phyloP scores from a whole-genome alignment of 2,797 vertebrate genomes.

The Rhinophrynus dorsalis region DNA sequence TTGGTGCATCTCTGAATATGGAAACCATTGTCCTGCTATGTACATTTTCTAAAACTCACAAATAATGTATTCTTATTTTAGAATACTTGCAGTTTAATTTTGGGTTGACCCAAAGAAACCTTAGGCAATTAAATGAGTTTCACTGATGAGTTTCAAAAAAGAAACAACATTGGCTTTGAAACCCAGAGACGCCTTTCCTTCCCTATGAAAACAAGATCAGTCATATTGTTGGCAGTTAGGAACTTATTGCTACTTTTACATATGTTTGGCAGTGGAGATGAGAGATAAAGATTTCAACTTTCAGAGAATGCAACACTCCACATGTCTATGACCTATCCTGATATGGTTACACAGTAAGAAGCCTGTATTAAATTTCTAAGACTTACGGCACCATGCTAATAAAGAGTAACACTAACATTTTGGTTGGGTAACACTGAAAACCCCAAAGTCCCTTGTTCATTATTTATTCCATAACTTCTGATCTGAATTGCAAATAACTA shows the following conservation, averaged over 20 bases:
- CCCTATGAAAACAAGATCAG: neutral
- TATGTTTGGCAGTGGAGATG: neutral
- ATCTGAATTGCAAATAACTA: neutral
- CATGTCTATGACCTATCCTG: neutral
- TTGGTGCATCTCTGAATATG: too few species aligned
- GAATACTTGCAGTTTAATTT: too few species aligned
- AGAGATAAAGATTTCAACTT: neutral
- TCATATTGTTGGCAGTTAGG: slow-evolving; percentile 8
- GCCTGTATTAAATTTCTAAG: slow-evolving; percentile 19
- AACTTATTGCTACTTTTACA: neutral
- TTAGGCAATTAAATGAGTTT: too few species aligned
- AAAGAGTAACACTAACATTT: neutral
- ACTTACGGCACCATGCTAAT: neutral
- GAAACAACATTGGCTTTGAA: too few species aligned
- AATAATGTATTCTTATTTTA: too few species aligned
- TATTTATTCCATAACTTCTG: slow-evolving; percentile 17
- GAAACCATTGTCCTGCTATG: too few species aligned
- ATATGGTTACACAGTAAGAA: neutral
- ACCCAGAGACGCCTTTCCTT: slow-evolving; percentile 5
- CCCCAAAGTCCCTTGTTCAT: neutral
- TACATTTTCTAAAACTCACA: too few species aligned
- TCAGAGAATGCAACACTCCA: neutral
- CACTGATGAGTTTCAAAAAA: too few species aligned
- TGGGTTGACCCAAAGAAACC: too few species aligned
- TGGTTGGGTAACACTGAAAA: neutral